phyloP scores from a whole-genome alignment of 2,888 invertebrate species.

The Pilophorus perplexus region DNA sequence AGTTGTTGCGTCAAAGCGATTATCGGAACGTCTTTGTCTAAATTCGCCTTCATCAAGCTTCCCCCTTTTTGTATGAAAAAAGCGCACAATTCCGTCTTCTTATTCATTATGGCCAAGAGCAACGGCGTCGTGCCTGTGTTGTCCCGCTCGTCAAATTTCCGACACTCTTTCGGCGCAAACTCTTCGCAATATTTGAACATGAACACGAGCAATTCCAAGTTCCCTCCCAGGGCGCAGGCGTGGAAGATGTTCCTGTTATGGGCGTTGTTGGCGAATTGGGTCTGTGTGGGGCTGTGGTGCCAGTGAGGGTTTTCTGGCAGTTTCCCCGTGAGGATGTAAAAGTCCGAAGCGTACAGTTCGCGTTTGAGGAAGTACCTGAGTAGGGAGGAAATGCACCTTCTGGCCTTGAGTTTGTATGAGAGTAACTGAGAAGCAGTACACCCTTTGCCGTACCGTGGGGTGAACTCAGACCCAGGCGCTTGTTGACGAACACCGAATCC shows the following conservation, averaged over 20 bases:
- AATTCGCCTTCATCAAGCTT: background rate
- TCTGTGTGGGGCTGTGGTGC: background rate
- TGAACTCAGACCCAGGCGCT: too few species aligned
- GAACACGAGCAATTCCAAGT: background rate
- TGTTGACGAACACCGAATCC: too few species aligned
- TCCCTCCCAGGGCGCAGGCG: conserved; percentile 23
- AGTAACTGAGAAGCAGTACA: too few species aligned
- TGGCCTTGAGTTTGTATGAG: background rate
- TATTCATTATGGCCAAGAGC: background rate
- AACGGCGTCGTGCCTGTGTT: background rate
- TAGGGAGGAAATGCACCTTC: too few species aligned
- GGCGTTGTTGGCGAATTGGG: background rate
- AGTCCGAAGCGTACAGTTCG: conserved; percentile 7
- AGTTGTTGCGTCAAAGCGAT: background rate
- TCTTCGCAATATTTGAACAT: background rate
- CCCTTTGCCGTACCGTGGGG: too few species aligned
- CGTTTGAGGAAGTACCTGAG: background rate
- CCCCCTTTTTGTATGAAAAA: conserved; percentile 12
- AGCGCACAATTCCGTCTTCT: background rate
- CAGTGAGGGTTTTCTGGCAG: background rate
- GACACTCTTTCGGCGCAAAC: background rate
- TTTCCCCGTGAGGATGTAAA: conserved; percentile 2
- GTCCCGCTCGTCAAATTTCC: background rate
- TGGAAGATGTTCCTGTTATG: conserved; percentile 10
- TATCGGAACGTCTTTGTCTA: background rate